A percentile compares a stretch with the other conserved stretches of the same genome.
These are phyloP conservation scores for Rhopalosiphum maidis DNA, from an alignment of 1,140 invertebrate species.

Conservation along the genomic window DNA sequence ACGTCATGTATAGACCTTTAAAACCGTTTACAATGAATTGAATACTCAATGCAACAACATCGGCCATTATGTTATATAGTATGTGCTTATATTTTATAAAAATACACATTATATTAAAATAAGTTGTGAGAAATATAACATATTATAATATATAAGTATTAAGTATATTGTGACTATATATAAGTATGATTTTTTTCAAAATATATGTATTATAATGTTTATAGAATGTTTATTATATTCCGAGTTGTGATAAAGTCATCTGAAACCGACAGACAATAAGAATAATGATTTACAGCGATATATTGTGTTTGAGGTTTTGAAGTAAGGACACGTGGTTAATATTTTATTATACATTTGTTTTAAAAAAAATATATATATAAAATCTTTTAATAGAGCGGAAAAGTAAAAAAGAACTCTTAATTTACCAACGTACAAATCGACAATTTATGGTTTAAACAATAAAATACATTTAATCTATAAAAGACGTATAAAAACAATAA, in stretches of 20 bases:
- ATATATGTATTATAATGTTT: not conserved
- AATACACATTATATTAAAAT: too few species aligned
- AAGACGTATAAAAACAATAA: not conserved
- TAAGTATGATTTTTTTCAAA: not conserved
- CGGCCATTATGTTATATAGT: not conserved
- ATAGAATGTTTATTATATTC: not conserved
- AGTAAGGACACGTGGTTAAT: not conserved
- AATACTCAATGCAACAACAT: not conserved
- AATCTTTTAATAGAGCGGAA: slow-evolving; percentile 11
- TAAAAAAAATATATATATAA: not conserved
- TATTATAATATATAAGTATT: not conserved
- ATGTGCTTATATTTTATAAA: not conserved
- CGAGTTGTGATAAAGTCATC: not conserved
- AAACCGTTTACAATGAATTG: not conserved
- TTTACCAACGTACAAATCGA: not conserved
- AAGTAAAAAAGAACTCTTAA: not conserved
- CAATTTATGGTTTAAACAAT: not conserved
- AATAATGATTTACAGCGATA: not conserved
- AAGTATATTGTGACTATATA: not conserved
- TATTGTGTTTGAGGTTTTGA: not conserved
- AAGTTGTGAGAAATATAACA: too few species aligned
- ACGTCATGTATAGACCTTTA: not conserved
- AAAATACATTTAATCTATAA: not conserved
- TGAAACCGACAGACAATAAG: not conserved
- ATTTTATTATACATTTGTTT: not conserved